phyloP scores from a whole-genome alignment of 1,140 invertebrate species.

The Proctacanthus coquilletti region DNA sequence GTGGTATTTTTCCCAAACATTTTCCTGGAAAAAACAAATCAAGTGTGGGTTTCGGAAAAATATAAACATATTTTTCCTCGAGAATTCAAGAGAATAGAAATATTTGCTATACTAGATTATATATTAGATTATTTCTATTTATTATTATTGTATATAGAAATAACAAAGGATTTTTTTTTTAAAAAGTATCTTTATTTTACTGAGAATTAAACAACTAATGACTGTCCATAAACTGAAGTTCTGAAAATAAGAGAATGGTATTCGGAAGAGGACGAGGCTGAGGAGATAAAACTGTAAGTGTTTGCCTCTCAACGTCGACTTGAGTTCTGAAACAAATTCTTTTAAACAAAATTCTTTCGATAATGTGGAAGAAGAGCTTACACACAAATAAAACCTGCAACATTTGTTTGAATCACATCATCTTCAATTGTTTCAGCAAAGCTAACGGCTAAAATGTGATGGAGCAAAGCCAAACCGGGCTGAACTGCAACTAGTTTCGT shows the following conservation, averaged over 20 bases:
- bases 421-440: conserved; percentile 58
- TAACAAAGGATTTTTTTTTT: neutral
- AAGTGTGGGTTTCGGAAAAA: too few relatives aligned
- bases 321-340: conserved; percentile 64
- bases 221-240: conserved; percentile 79
- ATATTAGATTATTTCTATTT: too few relatives aligned
- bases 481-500: conserved; percentile 79
- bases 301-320: conserved; percentile 75
- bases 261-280: conserved; percentile 82
- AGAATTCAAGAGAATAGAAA: too few relatives aligned
- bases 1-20: too few relatives aligned
- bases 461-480: conserved; percentile 57
- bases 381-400: conserved; percentile 88
- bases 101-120: too few relatives aligned
- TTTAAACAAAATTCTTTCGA: conserved; percentile 4
- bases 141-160: neutral
- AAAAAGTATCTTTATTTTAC: neutral
- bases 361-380: too few relatives aligned
- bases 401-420: conserved; percentile 74
- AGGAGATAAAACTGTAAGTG: conserved; percentile 77
- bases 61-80: too few relatives aligned
- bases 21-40: too few relatives aligned
- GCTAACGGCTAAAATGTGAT: conserved; percentile 79
- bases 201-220: conserved; percentile 32
- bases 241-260: conserved; percentile 60